phyloP scores from a whole-genome alignment of 2,797 vertebrate genomes.

The Eulemur coronatus region DNA sequence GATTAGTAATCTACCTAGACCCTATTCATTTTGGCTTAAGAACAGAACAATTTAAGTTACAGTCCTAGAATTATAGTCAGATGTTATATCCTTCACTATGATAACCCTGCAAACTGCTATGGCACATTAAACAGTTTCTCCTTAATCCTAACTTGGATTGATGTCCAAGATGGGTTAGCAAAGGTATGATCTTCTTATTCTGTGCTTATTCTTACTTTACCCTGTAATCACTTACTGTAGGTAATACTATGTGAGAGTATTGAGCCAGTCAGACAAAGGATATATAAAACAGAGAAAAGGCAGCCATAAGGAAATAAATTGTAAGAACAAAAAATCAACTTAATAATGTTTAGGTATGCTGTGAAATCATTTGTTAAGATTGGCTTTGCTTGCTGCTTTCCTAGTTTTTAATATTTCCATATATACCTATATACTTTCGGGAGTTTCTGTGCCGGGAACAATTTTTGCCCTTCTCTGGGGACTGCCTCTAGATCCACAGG shows the following conservation, averaged over 20 bases:
- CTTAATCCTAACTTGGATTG: background rate
- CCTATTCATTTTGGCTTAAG: background rate
- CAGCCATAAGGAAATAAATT: background rate
- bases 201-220: background rate
- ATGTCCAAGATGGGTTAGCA: background rate
- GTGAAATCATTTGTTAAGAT: background rate
- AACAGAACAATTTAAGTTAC: background rate
- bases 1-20: background rate
- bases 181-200: background rate
- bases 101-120: background rate
- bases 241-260: background rate
- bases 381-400: background rate
- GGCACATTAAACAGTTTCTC: background rate
- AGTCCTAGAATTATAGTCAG: background rate
- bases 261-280: background rate
- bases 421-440: background rate
- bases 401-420: background rate
- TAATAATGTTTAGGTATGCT: background rate
- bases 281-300: background rate
- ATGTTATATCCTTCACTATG: background rate
- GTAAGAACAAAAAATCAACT: background rate
- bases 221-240: background rate
- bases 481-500: background rate
- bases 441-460: background rate
- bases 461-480: background rate